phyloP scores from a whole-genome alignment of 2,113 vertebrate species.

The Eublepharis macularius region DNA sequence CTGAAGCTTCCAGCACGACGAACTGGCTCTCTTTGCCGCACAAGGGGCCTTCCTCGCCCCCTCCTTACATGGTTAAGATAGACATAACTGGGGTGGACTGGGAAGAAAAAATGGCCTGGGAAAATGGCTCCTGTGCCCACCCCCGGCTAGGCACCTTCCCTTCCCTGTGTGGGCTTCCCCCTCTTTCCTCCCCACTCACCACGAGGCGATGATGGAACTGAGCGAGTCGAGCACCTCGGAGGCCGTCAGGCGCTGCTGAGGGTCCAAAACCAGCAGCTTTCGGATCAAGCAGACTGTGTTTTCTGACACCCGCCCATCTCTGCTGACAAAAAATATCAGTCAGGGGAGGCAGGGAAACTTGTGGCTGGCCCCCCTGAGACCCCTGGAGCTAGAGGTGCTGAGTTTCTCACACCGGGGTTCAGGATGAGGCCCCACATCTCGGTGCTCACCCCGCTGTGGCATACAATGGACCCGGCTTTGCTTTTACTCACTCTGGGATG shows the following conservation, averaged over 20 bases:
- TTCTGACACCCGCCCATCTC: conserved; percentile 95
- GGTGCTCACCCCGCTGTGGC: accelerated
- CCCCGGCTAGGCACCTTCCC: too few relatives aligned
- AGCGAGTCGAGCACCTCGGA: conserved; percentile 94
- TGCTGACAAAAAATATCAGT: conserved; percentile 32
- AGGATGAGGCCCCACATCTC: not conserved
- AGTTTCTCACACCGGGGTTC: accelerated
- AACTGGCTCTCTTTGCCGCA: too few relatives aligned
- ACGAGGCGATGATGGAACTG: conserved; percentile 92
- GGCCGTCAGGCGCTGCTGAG: conserved; percentile 94
- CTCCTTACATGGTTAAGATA: too few relatives aligned
- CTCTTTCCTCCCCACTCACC: conserved; percentile 71
- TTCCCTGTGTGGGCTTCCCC: too few relatives aligned
- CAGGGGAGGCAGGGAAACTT: accelerated
- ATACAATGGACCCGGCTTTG: accelerated
- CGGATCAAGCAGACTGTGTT: conserved; percentile 97
- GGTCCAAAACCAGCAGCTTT: conserved; percentile 95
- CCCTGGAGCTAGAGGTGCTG: not conserved
- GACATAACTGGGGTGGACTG: too few relatives aligned
- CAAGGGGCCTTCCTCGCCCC: too few relatives aligned
- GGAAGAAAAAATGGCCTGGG: too few relatives aligned
- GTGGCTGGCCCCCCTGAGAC: not conserved
- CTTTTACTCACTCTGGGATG: conserved; percentile 93
- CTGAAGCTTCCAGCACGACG: too few relatives aligned
- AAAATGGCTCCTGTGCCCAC: too few relatives aligned